Base-by-base conservation (phyloP, 2,797 vertebrate genomes). In the Pseudochirops cupreus region DNA sequence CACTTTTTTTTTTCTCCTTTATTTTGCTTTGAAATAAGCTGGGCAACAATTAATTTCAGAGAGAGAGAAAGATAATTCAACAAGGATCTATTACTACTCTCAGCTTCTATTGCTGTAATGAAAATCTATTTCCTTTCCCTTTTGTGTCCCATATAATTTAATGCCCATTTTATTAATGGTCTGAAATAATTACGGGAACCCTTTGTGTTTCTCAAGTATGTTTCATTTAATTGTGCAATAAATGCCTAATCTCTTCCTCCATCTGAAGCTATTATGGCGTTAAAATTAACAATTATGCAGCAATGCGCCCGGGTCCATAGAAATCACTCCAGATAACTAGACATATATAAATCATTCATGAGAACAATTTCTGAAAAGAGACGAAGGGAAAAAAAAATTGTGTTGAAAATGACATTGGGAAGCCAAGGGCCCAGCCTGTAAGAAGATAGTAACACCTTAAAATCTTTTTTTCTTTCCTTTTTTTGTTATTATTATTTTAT, bases 211-310 rank as follows among this genome's bases (percentile, higher is more conserved):
- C 99, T 99, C 99, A 99, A 99, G 99, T 99, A 99, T 99, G 99
- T 99, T 99, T 99, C 99, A 99, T 99, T 99, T 99, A 99, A 99
- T 99, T 99, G 99, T 99, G 99, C 99, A 99, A 99, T 99, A 99
- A 99, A 99, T 99, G 99, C 99, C 99, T 99, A 99, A 99, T 99
- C 99, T 99, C 99, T 99, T 99, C 99, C 99, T 99, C 99, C 99
- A 99, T 99, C 99, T 99, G 99, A 99, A 99, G 99, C 99, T 99
- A 99, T 99, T 99, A 99, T 99, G 99, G 99, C 99, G 99, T 99
- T 99, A 99, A 99, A 99, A 99, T 99, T 99, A 99, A 99, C 99
- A 99, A 99, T 99, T 99, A 99, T 99, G 99, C 99, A 99, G 99
- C 99, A 99, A 99, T 99, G 99, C 99, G 99, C 99, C 98, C 98